Evolutionary conservation across 2,888 invertebrate genomes (phyloP), one percentile per base, ranked within the genome.

Genomic region (Megalurothrips usitatus): DNA sequence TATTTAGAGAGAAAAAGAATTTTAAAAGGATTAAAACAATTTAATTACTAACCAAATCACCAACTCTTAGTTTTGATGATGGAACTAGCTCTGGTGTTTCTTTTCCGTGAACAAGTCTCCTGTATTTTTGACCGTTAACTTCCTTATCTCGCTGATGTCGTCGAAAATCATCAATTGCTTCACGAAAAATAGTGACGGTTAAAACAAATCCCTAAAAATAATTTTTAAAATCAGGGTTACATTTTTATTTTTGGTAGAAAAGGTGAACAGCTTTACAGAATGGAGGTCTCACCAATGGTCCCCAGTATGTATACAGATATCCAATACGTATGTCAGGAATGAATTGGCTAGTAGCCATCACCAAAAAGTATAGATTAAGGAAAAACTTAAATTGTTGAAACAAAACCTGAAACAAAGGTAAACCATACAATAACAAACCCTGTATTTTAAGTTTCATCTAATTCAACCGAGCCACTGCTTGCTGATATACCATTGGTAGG

Each of bases 381-480:
- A 99, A 99, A 89, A 98, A 99, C 85, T 97, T 95, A 89, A 99
- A 99, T 89, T 99, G 99, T 88, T 99, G 97, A 89, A 94, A 99
- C 83, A 99, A 91, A 82, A 99, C 98, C 92, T 93, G 86, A 75
- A 79, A 79, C 12, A 58, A 81, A 80, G 47, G 11, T 47, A 28
- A 47, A n/a, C 8, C 34, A n/a, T n/a, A 28, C 19, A 28, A 26
- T 47, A 26, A 19, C 10, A 48, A 79, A 23, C 26, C 43, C 19
- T 23, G 0, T 75, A 78, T 43, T 10, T 9, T 26, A 12, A 80
- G 26, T 34, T 34, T 6, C 0, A 34, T 75, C 10, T 75, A 75
- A 52, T 75, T 80, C 19, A 43, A 43, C 43, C 47, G 11, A 34
- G 43, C 11, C 43, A 10, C 63, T 79, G 23, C 75, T 63, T 19